Conservation (phyloP, 2,888 invertebrate genomes). For the Altica lythri region DNA sequence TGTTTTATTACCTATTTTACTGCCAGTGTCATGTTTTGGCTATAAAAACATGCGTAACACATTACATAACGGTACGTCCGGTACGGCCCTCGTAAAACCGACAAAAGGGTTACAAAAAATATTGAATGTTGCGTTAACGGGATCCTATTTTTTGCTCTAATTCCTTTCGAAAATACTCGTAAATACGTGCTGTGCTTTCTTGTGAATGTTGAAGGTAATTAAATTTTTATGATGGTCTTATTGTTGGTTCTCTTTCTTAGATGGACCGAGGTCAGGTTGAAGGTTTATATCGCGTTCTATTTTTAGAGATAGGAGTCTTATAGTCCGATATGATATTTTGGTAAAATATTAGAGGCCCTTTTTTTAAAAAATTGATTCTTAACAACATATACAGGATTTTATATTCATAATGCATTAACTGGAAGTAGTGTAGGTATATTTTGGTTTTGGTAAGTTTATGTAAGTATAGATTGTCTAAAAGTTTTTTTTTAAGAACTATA, state of each 20-base stretch:
- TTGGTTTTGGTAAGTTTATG: too few species aligned
- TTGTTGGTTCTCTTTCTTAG: neutral
- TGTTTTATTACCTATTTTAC: conserved; percentile 54
- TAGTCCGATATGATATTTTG: neutral
- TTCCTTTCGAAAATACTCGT: conserved; percentile 24
- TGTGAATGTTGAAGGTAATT: conserved; percentile 4
- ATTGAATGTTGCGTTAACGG: neutral
- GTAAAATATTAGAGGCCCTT: too few species aligned
- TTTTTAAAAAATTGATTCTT: too few species aligned
- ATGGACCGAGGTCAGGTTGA: conserved; percentile 3
- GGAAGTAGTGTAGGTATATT: too few species aligned
- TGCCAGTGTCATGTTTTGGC: conserved; percentile 54
- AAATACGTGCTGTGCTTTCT: conserved; percentile 9
- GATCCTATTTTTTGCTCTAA: conserved; percentile 16
- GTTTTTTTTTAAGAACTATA: too few species aligned
- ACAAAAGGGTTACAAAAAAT: conserved; percentile 46
- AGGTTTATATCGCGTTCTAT: conserved; percentile 9
- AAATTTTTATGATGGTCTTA: conserved; percentile 14
- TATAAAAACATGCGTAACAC: conserved; percentile 55
- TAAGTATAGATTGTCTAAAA: too few species aligned
- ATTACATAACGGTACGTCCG: conserved; percentile 51
- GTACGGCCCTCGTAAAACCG: conserved; percentile 39
- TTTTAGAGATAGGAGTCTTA: conserved; percentile 2
- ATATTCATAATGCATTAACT: too few species aligned
- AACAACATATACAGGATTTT: too few species aligned